Conservation (phyloP, 92 coral and sea anemone species). For the Zoanthus solanderi region DNA sequence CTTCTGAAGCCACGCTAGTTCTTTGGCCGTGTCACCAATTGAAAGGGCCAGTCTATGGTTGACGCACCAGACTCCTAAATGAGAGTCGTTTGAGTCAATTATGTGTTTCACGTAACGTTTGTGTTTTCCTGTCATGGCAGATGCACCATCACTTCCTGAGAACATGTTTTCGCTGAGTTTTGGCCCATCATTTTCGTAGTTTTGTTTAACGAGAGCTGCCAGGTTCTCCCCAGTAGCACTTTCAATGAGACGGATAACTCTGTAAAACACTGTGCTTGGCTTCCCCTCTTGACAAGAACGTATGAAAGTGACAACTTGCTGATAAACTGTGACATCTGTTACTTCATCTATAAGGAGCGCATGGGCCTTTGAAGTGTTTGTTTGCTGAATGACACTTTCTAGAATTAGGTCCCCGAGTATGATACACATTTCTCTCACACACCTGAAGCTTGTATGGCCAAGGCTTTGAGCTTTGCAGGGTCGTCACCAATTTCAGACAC, state of each 20-base stretch:
- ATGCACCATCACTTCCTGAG: conserved; percentile 36
- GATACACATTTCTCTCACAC: conserved; percentile 25
- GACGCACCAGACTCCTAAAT: conserved; percentile 26
- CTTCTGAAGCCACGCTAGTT: conserved; percentile 11
- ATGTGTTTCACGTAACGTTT: conserved; percentile 14
- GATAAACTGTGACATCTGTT: conserved; percentile 27
- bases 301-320: conserved; percentile 25
- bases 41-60: conserved; percentile 20
- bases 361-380: conserved; percentile 17
- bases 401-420: conserved; percentile 16
- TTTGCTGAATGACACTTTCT: conserved; percentile 4
- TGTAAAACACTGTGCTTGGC: conserved; percentile 34
- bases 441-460: conserved; percentile 12
- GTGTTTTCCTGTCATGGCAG: conserved; percentile 25
- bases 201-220: conserved; percentile 23
- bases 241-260: conserved; percentile 8
- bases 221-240: conserved; percentile 28
- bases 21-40: conserved; percentile 18
- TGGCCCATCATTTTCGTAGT: conserved; percentile 16
- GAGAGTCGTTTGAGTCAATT: conserved; percentile 9
- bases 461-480: conserved; percentile 20
- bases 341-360: conserved; percentile 29
- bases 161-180: conserved; percentile 23
- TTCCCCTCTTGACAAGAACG: conserved; percentile 29
- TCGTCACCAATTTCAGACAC: conserved; percentile 28